Evolutionary conservation across 1,140 invertebrate species (phyloP).

Genomic region (Pygmarrhopalites habei): DNA sequence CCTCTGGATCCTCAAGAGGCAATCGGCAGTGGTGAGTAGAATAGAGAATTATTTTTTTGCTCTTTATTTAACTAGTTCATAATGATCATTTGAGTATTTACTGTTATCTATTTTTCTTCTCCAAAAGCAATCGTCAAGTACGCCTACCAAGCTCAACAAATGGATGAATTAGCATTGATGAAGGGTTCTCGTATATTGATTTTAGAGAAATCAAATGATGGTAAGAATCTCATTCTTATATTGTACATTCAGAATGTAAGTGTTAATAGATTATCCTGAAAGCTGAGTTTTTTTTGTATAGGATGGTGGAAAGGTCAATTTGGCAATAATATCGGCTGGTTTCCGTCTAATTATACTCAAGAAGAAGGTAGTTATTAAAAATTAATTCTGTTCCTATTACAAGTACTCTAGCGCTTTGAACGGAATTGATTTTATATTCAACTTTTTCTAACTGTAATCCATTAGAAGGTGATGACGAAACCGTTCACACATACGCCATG

Average conservation of each 20-base stretch:
- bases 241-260: too few relatives aligned
- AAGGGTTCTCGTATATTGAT: slow-evolving; percentile 89
- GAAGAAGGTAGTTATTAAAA: too few relatives aligned
- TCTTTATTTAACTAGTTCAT: too few relatives aligned
- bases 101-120: too few relatives aligned
- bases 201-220: slow-evolving; percentile 96
- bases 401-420: too few relatives aligned
- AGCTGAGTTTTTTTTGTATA: too few relatives aligned
- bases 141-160: slow-evolving; percentile 93
- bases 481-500: slow-evolving; percentile 82
- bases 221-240: too few relatives aligned
- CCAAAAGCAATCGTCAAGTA: slow-evolving; percentile 97
- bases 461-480: slow-evolving; percentile 75
- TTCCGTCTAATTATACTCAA: slow-evolving; percentile 96
- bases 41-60: too few relatives aligned
- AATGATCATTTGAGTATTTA: too few relatives aligned
- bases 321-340: slow-evolving; percentile 70
- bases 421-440: too few relatives aligned
- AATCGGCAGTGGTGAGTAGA: slow-evolving; percentile 74
- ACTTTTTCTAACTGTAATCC: slow-evolving; percentile 97
- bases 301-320: slow-evolving; percentile 90
- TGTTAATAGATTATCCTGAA: too few relatives aligned
- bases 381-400: too few relatives aligned
- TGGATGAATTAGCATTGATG: slow-evolving; percentile 88
- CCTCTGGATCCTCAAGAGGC: slow-evolving; percentile 77